A percentile compares a stretch with the other conserved stretches of the same genome.
Evolutionary conservation across 2,888 invertebrate species (phyloP).

Genomic region (Acleris laterana): DNA sequence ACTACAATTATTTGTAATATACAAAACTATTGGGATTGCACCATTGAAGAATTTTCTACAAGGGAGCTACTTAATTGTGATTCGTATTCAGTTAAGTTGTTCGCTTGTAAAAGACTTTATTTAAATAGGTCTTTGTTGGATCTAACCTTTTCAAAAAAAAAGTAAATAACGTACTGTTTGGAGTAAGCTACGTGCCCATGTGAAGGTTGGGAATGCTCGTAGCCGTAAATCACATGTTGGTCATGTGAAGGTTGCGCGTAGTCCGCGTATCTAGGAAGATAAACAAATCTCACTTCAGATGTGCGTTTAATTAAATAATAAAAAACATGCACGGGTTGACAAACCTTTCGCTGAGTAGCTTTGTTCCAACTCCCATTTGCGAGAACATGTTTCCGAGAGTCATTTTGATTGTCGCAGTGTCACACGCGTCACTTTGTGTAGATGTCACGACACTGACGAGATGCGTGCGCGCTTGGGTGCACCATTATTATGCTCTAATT

Average conservation of each 20-base stretch:
- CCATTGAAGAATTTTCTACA: not conserved
- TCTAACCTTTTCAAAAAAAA: not conserved
- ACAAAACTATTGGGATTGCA: too few relatives aligned
- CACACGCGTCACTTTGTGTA: constrained; percentile 52
- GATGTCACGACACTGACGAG: constrained; percentile 68
- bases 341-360: constrained; percentile 71
- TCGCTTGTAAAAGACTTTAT: constrained; percentile 6
- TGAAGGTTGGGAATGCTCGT: constrained; percentile 60
- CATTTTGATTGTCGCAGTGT: constrained; percentile 52
- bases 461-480: constrained; percentile 50
- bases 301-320: not conserved
- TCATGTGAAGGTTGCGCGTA: constrained; percentile 64
- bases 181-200: constrained; percentile 56
- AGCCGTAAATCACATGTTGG: constrained; percentile 67
- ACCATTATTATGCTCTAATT: constrained; percentile 66
- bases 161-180: constrained; percentile 62
- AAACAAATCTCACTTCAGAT: not conserved
- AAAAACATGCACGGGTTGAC: constrained; percentile 27
- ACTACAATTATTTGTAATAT: too few relatives aligned
- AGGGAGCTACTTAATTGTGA: constrained; percentile 15
- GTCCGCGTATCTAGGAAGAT: constrained; percentile 61
- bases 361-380: constrained; percentile 67
- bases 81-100: constrained; percentile 10
- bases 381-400: constrained; percentile 68
- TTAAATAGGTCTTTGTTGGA: not conserved